Base-by-base conservation (phyloP, 2,797 vertebrate genomes). In the Echiichthys vipera region DNA sequence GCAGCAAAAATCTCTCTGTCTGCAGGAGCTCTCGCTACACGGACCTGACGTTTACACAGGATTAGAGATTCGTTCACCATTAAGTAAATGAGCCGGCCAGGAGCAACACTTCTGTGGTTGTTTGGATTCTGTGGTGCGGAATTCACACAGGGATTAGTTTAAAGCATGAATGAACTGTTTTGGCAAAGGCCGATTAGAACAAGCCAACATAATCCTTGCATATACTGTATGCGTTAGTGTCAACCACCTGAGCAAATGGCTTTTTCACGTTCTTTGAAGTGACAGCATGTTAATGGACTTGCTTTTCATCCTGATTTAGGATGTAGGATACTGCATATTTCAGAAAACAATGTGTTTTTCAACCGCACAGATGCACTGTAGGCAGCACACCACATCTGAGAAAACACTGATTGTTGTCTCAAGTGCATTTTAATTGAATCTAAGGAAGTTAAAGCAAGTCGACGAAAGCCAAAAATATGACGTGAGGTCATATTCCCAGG, bases 11-110 rank as follows among this genome's bases (percentile, higher is more conserved):
- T 37, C 73, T 84, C 82, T 69, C 72, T 59, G 85, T 84, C 87
- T 90, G 83, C 81, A 71, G 76, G 66, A 84, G 71, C 69, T 72
- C 70, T 78, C 27, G 45, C 78, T 80, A 49, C 85, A 79, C 59
- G 65, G 85, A 71, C 68, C 71, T 89, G 89, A 87, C 80, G 73
- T 91, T 90, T 90, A 90, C 84, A 81, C 78, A 72, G 88, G 86
- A 90, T 89, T 83, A 87, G 83, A 91, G 85, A 90, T 87, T 76
- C 74, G 87, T 86, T 84, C 83, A 37, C 62, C 76, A 71, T 86
- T 85, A 78, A 88, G 83, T 74, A 79, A 89, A 86, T 88, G 74
- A 88, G 55, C 74, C 47, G 80, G 80, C 80, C 77, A 74, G 69
- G 75, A 85, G 70, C 78, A 88, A 86, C 81, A 83, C 83, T 58